Conservation (phyloP, 2,113 vertebrate genomes). For the Sciurus niger region DNA sequence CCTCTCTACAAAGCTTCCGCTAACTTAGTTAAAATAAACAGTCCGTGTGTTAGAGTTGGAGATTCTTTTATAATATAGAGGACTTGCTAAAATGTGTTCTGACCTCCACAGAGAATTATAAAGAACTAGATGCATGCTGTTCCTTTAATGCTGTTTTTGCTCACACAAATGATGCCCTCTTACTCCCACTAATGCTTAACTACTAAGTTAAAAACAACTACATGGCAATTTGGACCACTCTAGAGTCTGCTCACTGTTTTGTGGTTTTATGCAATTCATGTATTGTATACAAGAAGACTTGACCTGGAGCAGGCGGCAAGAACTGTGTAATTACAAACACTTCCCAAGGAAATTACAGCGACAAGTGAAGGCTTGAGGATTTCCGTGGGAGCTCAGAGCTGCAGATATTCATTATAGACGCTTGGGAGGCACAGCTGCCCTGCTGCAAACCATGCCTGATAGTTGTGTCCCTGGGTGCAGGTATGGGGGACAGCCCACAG, state of each 20-base stretch:
- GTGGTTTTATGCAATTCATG: constrained; percentile 62
- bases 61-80: neutral
- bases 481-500: neutral
- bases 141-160: constrained; percentile 50
- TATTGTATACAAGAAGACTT: constrained; percentile 55
- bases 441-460: constrained; percentile 36
- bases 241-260: neutral
- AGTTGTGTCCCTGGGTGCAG: neutral
- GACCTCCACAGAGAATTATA: neutral
- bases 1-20: neutral
- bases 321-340: constrained; percentile 80
- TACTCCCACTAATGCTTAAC: constrained; percentile 60
- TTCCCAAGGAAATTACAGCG: constrained; percentile 75
- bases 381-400: constrained; percentile 62
- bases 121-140: neutral
- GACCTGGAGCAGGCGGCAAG: constrained; percentile 64
- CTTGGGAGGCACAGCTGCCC: constrained; percentile 44
- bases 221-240: constrained; percentile 36
- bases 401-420: constrained; percentile 62
- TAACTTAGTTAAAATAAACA: constrained; percentile 52
- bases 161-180: constrained; percentile 46
- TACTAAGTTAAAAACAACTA: constrained; percentile 61
- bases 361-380: constrained; percentile 68
- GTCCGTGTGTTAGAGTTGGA: neutral
- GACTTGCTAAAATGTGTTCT: constrained; percentile 38